These are phyloP conservation scores for Ectemnius continuus DNA, from an alignment of 2,888 invertebrate species.

Conservation along the genomic window DNA sequence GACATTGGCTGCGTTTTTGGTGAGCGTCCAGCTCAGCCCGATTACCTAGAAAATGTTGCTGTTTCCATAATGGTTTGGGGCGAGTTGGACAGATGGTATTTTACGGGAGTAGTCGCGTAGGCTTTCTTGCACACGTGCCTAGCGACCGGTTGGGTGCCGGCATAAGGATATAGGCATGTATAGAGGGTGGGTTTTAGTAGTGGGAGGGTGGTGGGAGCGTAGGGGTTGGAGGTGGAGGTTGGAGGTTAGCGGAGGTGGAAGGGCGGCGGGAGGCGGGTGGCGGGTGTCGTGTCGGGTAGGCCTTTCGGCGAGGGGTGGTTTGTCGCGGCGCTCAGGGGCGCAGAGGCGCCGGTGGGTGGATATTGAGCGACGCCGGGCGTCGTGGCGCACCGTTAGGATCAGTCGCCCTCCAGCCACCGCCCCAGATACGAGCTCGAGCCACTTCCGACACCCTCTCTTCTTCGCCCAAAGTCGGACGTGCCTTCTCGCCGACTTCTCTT, in stretches of 20 bases:
- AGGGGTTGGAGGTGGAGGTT: constrained; percentile 50
- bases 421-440: constrained; percentile 79
- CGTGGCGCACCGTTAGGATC: constrained; percentile 79
- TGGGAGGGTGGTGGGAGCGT: constrained; percentile 3
- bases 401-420: constrained; percentile 83
- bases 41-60: constrained; percentile 16
- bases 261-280: too few species aligned
- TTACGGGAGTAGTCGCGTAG: constrained; percentile 47
- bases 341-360: constrained; percentile 74
- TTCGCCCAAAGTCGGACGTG: constrained; percentile 58
- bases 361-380: constrained; percentile 82
- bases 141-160: constrained; percentile 49
- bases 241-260: constrained; percentile 53
- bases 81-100: constrained; percentile 55
- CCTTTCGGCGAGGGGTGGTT: constrained; percentile 28
- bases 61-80: constrained; percentile 11
- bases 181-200: constrained; percentile 13
- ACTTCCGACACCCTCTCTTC: constrained; percentile 74
- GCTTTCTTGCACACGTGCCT: constrained; percentile 56
- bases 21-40: neutral
- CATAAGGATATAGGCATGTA: constrained; percentile 42
- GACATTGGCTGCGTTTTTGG: neutral
- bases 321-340: constrained; percentile 35
- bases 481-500: constrained; percentile 69
- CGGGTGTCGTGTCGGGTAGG: constrained; percentile 60